A percentile compares a stretch with the other conserved stretches of the same genome.
Conservation (phyloP, 2,113 vertebrate genomes). For the Nesogale talazaci region DNA sequence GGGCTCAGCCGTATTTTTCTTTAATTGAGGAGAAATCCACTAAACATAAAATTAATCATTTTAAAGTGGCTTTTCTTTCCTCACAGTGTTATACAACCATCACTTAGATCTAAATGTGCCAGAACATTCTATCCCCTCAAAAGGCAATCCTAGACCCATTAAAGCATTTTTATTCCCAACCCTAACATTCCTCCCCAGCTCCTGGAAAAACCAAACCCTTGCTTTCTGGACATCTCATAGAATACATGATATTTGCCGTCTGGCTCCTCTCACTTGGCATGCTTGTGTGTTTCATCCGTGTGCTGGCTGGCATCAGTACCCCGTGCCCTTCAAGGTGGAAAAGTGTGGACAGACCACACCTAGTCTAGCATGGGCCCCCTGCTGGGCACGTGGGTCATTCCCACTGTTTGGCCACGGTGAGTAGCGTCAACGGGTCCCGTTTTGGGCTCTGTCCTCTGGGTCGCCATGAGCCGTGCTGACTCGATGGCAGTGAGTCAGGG, state of each 20-base stretch:
- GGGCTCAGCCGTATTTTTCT: neutral
- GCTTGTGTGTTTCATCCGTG: neutral
- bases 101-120: neutral
- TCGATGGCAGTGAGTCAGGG: no score
- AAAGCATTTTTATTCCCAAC: no score
- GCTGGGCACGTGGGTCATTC: neutral
- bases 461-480: no score
- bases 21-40: neutral
- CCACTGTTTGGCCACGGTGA: neutral
- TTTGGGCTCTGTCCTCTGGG: neutral
- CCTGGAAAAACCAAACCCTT: no score
- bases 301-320: fast-evolving
- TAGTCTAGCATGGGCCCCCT: neutral
- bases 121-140: neutral
- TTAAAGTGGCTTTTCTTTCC: neutral
- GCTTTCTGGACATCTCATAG: neutral
- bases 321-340: neutral
- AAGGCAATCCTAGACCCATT: neutral
- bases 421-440: neutral
- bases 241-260: neutral
- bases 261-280: neutral
- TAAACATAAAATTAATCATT: neutral
- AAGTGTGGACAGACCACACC: fast-evolving
- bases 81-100: neutral
- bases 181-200: no score